These are phyloP conservation scores for Hirtodrosophila alboralis DNA, from an alignment of 2,888 invertebrate species.

Conservation along the genomic window DNA sequence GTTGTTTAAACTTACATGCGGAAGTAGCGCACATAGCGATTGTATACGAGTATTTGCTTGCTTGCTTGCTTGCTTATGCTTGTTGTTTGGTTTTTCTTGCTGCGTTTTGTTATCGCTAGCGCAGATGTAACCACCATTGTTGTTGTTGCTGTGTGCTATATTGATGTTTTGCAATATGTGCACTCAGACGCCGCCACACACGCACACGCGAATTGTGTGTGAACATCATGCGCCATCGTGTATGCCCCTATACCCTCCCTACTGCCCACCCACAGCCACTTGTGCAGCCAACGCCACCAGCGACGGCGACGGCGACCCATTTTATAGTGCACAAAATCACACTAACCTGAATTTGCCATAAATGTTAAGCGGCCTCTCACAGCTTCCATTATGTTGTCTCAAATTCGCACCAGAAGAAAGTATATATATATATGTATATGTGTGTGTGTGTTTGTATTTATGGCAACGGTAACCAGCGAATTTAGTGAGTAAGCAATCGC, in stretches of 20 bases:
- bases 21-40: conserved; percentile 60
- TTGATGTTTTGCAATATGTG: conserved; percentile 64
- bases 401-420: conserved; percentile 58
- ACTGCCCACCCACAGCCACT: conserved; percentile 42
- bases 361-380: conserved; percentile 48
- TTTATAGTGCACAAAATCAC: conserved; percentile 72
- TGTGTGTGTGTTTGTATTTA: background rate
- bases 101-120: conserved; percentile 65
- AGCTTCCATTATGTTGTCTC: conserved; percentile 49
- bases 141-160: conserved; percentile 56
- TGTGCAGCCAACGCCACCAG: conserved; percentile 42
- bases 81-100: conserved; percentile 40
- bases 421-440: conserved; percentile 15
- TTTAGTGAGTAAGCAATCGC: conserved; percentile 17
- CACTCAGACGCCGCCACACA: conserved; percentile 11
- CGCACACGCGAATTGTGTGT: conserved; percentile 32
- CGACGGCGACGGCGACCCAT: conserved; percentile 61
- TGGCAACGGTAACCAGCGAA: conserved; percentile 1
- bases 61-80: conserved; percentile 42
- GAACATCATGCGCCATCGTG: conserved; percentile 38
- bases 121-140: conserved; percentile 65
- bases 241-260: background rate
- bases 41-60: conserved; percentile 45
- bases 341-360: conserved; percentile 74
- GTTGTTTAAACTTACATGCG: conserved; percentile 73